These are phyloP conservation scores for Myiozetetes cayanensis DNA, from an alignment of 2,113 vertebrate species.

Conservation along the genomic window DNA sequence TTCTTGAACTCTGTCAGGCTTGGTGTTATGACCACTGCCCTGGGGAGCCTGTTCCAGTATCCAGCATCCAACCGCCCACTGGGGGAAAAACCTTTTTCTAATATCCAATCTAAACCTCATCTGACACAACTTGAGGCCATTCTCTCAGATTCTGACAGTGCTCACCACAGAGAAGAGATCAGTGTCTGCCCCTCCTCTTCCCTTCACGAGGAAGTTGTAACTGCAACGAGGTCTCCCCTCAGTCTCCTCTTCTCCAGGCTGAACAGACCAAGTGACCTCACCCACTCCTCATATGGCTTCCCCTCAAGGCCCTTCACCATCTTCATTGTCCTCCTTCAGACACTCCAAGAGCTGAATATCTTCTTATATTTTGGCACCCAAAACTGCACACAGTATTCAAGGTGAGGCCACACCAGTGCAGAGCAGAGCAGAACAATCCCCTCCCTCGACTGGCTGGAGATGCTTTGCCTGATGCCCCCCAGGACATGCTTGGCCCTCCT, in stretches of 20 bases:
- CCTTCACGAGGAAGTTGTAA: not conserved
- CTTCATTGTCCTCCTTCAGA: not conserved
- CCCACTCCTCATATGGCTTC: not conserved
- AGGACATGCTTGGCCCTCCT: not conserved
- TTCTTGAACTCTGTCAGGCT: not conserved
- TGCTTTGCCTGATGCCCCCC: not conserved
- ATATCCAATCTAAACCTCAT: not conserved
- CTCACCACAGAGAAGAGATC: not conserved
- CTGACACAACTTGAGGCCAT: not conserved
- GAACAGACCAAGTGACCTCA: not conserved
- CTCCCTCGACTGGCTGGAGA: not conserved
- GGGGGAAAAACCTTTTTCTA: not conserved
- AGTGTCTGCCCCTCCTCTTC: not conserved
- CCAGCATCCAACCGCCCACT: not conserved
- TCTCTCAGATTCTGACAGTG: not conserved
- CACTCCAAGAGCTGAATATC: not conserved
- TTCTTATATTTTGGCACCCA: not conserved
- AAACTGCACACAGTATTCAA: not conserved
- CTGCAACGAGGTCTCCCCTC: not conserved
- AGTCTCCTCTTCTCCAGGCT: not conserved
- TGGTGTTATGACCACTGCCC: not conserved
- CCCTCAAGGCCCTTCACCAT: not conserved
- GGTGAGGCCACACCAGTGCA: not conserved
- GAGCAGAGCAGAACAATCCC: not conserved
- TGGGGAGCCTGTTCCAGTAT: not conserved